These are phyloP conservation scores for Drosophila paramelanica DNA, from an alignment of 2,888 invertebrate species.

Conservation along the genomic window DNA sequence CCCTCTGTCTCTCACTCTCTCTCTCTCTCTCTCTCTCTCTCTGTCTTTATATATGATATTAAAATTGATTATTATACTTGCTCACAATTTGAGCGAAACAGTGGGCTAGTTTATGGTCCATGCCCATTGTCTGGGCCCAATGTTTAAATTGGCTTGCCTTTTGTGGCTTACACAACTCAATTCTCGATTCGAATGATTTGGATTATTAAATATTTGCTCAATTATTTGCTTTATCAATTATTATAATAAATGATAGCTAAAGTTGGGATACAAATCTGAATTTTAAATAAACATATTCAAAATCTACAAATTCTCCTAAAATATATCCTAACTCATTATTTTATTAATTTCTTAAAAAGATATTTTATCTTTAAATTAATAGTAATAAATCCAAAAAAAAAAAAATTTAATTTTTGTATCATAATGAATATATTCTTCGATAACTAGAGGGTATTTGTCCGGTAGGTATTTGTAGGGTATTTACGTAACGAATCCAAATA, in stretches of 20 bases:
- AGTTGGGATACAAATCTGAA: too few species aligned
- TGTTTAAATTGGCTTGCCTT: not conserved
- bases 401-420: too few species aligned
- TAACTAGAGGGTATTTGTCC: not conserved
- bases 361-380: too few species aligned
- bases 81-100: not conserved
- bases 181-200: not conserved
- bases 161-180: not conserved
- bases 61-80: not conserved
- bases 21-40: not conserved
- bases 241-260: too few species aligned
- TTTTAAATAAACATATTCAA: too few species aligned
- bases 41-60: not conserved
- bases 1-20: not conserved
- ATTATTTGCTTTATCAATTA: not conserved
- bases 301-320: too few species aligned
- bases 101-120: not conserved
- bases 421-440: too few species aligned
- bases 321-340: too few species aligned
- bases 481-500: not conserved
- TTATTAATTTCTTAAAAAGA: too few species aligned
- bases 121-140: too few species aligned
- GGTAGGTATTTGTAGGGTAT: not conserved
- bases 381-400: too few species aligned
- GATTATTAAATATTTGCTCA: not conserved